Conservation (phyloP, 2,888 invertebrate species). For the Heteromyza rotundicornis region DNA sequence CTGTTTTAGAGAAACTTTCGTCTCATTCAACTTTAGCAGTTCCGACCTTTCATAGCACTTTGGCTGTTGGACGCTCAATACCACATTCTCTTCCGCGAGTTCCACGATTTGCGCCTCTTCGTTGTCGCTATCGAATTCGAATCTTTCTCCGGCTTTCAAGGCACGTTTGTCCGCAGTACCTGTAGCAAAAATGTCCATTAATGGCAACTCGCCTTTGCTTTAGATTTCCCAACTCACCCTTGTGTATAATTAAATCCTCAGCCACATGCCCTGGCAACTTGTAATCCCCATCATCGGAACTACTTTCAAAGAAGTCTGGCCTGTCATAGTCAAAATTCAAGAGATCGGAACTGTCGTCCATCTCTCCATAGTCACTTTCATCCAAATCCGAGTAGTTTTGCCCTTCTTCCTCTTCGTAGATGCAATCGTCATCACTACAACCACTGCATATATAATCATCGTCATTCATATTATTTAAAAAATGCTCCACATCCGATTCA, state of each 20-base stretch:
- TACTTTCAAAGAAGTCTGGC: constrained; percentile 1
- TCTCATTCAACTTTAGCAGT: constrained; percentile 2
- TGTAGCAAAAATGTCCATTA: constrained; percentile 16
- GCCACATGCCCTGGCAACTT: constrained; percentile 35
- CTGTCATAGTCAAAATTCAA: not conserved
- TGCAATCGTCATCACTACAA: constrained; percentile 7
- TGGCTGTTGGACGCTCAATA: constrained; percentile 29
- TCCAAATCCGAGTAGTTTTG: constrained; percentile 23
- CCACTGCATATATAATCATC: constrained; percentile 5
- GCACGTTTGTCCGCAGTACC: constrained; percentile 44
- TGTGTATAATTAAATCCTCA: constrained; percentile 46
- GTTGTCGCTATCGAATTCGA: constrained; percentile 40
- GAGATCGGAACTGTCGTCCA: constrained; percentile 20
- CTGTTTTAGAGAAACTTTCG: constrained; percentile 33
- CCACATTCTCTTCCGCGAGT: constrained; percentile 16
- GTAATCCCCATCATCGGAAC: constrained; percentile 29
- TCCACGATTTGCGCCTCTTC: constrained; percentile 44
- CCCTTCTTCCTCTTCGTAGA: constrained; percentile 4
- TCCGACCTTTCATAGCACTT: constrained; percentile 19
- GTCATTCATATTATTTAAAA: too few species aligned
- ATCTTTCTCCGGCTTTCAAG: constrained; percentile 32
- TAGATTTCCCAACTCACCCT: constrained; percentile 29
- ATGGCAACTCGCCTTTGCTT: not conserved
- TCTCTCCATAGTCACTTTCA: constrained; percentile 30
- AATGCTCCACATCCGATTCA: constrained; percentile 1